Evolutionary conservation across 2,888 invertebrate species (phyloP).

Genomic region (Dryococelus australis): DNA sequence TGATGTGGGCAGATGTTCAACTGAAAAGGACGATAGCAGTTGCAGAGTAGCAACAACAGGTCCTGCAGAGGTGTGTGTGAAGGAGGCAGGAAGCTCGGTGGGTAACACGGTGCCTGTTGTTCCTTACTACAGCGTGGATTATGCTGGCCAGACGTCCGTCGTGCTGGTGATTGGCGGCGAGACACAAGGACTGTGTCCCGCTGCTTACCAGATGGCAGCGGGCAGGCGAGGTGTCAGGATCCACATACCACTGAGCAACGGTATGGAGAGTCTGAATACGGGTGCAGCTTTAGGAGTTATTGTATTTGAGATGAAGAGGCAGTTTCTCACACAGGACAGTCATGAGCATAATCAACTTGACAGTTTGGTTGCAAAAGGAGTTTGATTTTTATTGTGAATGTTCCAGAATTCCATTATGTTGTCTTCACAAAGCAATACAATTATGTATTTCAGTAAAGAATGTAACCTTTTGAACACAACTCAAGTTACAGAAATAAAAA

Average conservation of each 20-base stretch:
- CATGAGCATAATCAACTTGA: neutral
- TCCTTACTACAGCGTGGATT: conserved; percentile 71
- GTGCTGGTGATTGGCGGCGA: conserved; percentile 87
- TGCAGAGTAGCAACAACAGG: neutral
- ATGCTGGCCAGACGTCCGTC: conserved; percentile 62
- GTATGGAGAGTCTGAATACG: conserved; percentile 85
- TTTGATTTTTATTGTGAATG: neutral
- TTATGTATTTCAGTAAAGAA: no score
- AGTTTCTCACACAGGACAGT: conserved; percentile 58
- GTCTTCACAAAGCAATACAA: no score
- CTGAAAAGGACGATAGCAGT: neutral
- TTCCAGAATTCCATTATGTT: no score
- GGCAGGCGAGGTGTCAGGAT: conserved; percentile 69
- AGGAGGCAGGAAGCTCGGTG: conserved; percentile 37
- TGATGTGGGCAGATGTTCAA: neutral
- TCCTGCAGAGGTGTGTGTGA: conserved; percentile 18
- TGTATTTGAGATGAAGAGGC: conserved; percentile 82
- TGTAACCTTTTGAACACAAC: no score
- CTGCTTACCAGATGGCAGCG: conserved; percentile 70
- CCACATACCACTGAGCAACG: conserved; percentile 78
- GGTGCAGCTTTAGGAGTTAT: conserved; percentile 84
- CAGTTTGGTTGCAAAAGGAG: neutral
- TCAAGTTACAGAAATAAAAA: no score
- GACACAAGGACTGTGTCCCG: conserved; percentile 82
- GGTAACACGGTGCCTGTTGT: conserved; percentile 61